phyloP scores from a whole-genome alignment of 2,888 invertebrate genomes.

The Orchesella flavescens region DNA sequence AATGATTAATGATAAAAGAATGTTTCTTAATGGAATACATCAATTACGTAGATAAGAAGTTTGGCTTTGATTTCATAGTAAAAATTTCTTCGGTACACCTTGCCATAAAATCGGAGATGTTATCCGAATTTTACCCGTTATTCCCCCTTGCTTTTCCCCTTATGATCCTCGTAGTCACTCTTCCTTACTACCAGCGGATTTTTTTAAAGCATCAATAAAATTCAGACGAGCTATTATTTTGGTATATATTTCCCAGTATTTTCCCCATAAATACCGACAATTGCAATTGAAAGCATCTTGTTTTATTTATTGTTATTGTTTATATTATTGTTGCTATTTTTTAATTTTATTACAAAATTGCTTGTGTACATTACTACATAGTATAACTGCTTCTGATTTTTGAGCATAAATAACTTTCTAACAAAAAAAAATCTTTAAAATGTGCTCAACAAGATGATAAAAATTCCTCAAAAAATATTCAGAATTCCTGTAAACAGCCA shows the following conservation, averaged over 20 bases:
- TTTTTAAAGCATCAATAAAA: neutral
- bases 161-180: neutral
- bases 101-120: neutral
- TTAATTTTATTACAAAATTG: too few species aligned
- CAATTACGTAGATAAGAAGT: constrained; percentile 1
- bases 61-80: too few species aligned
- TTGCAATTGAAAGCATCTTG: too few species aligned
- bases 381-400: neutral
- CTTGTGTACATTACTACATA: too few species aligned
- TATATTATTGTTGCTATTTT: too few species aligned
- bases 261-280: too few species aligned
- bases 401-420: constrained; percentile 15
- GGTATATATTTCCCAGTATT: neutral
- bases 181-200: neutral
- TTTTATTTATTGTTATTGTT: too few species aligned
- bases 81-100: too few species aligned
- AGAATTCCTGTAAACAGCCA: neutral
- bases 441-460: constrained; percentile 15
- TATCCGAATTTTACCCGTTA: constrained; percentile 20
- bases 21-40: constrained; percentile 16
- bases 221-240: neutral
- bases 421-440: constrained; percentile 14
- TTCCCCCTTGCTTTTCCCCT: neutral
- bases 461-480: constrained; percentile 5
- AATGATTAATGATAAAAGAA: neutral